Base-by-base conservation (phyloP, 2,888 invertebrate species). In the Oscheius myriophilus region DNA sequence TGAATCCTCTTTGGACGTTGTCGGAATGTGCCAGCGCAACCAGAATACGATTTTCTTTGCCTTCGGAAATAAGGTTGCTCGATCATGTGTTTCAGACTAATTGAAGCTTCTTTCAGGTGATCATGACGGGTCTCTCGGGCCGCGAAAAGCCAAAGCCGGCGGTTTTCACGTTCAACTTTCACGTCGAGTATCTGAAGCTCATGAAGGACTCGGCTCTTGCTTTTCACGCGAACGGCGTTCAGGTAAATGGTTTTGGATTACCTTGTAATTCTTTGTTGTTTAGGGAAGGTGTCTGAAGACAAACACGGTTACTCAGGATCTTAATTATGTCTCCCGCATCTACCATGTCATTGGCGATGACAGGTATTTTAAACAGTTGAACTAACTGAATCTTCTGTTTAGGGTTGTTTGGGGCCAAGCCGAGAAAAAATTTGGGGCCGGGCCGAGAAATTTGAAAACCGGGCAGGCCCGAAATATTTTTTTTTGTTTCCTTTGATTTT, bases 151-250 rank as follows among this genome's bases (percentile, higher is more conserved):
- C 91, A 70, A 92, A 91, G 87, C 91, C 94, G 71, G 91, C 93
- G 7, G 91, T 94, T 87, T 91, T 98, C 86, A 91, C 92, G 86
- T 97, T 98, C 89, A 93, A 95, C 89, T 97, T 96, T 89, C 91
- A 91, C 87, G 92, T 98, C 82, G 94, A 96, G 87, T 94, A 94
- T 82, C 92, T 96, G 88, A 96, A 97, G 86, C 94, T 94, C 87
- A 90, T 97, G 83, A 93, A 93, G 78, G 97, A 98, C 88, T 95
- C 96, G 85, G 93, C 98, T 83, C 90, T 99, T 84, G 97, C 96
- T 82, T 99, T 99, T 90, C 96, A 98, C 89, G 93, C 93, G 79
- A 93, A 97, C 89, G 98, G 98, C n/a, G 87, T 98, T 90, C 93
- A 95, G 90, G 95, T 95, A 63, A 90, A 93, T 33, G 33, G 33